Conservation (phyloP, 2,113 vertebrate species). For the Ptyas mucosa region DNA sequence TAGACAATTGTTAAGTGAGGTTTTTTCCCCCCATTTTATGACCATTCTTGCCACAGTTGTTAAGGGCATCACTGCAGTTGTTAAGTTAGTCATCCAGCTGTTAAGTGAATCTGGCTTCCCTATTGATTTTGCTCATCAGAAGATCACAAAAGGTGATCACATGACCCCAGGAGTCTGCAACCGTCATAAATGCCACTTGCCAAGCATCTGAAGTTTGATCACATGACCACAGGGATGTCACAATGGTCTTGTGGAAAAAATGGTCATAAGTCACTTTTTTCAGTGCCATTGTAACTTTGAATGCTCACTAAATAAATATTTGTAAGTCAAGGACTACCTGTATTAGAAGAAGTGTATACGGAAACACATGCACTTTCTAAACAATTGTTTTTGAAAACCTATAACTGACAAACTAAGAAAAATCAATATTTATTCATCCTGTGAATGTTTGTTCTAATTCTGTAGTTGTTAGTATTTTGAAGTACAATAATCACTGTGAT, state of each 20-base stretch:
- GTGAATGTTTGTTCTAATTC: background rate
- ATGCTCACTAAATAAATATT: background rate
- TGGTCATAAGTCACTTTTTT: background rate
- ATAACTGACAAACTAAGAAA: background rate
- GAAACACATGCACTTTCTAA: background rate
- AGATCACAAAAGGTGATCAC: background rate
- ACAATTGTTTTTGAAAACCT: background rate
- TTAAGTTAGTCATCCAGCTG: background rate
- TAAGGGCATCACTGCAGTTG: background rate
- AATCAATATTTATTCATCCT: background rate
- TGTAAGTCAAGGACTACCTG: background rate
- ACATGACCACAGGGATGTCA: too few relatives aligned
- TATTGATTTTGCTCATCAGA: background rate
- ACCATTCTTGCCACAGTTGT: background rate
- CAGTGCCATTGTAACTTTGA: background rate
- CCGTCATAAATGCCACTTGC: background rate
- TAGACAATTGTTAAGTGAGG: background rate
- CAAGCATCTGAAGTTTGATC: background rate
- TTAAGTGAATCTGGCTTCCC: background rate
- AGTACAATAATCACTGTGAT: background rate
- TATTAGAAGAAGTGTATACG: background rate
- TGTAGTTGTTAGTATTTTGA: background rate
- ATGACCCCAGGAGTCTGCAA: background rate
- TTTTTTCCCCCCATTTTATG: background rate
- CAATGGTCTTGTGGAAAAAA: background rate